Evolutionary conservation across 2,888 invertebrate genomes (phyloP).

Genomic region (Pristionchus mayeri): DNA sequence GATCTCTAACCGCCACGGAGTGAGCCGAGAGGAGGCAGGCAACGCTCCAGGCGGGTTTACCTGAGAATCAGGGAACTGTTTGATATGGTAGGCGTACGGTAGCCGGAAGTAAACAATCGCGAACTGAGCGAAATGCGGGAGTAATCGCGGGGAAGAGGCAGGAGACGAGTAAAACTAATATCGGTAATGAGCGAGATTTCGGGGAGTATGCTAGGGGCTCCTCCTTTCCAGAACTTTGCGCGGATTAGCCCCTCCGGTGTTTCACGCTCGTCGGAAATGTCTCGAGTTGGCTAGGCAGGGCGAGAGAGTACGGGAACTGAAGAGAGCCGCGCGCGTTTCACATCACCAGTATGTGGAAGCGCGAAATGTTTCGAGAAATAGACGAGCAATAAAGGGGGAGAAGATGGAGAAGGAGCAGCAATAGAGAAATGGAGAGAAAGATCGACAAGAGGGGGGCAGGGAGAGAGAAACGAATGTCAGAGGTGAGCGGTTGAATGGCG

Average conservation of each 20-base stretch:
- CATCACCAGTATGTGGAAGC: not conserved
- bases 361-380: conserved; percentile 6
- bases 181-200: not conserved
- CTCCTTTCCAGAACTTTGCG: too few relatives aligned
- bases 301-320: too few relatives aligned
- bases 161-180: not conserved
- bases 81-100: conserved; percentile 24
- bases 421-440: not conserved
- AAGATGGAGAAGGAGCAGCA: not conserved
- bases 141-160: not conserved
- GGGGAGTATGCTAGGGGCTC: too few relatives aligned
- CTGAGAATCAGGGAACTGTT: not conserved
- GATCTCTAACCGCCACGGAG: conserved; percentile 15
- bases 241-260: not conserved
- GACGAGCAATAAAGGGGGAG: not conserved
- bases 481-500: not conserved
- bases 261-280: not conserved
- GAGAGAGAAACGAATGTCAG: conserved; percentile 18
- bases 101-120: not conserved
- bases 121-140: not conserved
- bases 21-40: not conserved
- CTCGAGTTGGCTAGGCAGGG: too few relatives aligned
- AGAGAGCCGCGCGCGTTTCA: too few relatives aligned
- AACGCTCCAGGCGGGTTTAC: conserved; percentile 32
- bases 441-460: not conserved